Percentiles rank a stretch among this genome's conserved stretches.
Evolutionary conservation across 2,113 vertebrate species (phyloP).

Genomic region (Heloderma charlesbogerti): DNA sequence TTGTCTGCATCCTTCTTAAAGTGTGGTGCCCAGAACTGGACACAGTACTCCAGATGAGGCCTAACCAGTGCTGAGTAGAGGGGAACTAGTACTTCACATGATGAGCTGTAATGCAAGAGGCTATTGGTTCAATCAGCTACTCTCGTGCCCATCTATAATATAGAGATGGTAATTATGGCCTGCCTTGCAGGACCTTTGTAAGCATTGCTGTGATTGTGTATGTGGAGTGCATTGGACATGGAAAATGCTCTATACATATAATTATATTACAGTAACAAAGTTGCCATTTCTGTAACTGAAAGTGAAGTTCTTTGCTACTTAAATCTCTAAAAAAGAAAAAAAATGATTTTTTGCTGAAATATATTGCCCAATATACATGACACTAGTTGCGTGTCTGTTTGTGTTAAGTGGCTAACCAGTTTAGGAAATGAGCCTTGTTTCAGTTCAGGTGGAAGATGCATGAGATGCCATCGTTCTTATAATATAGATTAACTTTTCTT

Average conservation of each 20-base stretch:
- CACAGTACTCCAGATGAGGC: too few species aligned
- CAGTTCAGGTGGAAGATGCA: background rate
- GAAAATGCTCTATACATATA: background rate
- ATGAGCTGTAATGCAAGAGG: background rate
- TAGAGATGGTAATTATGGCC: background rate
- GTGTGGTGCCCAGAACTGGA: too few species aligned
- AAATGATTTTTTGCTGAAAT: background rate
- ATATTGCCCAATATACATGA: background rate
- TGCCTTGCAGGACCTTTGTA: background rate
- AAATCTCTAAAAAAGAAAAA: background rate
- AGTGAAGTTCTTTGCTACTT: background rate
- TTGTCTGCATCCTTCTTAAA: too few species aligned
- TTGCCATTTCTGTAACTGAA: background rate
- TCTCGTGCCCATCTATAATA: background rate
- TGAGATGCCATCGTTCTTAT: background rate
- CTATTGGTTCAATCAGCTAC: slow-evolving; percentile 14
- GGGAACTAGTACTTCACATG: too few species aligned
- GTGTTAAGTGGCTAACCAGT: background rate
- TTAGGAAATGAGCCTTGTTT: background rate
- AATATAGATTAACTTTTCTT: background rate
- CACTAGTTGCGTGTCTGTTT: background rate
- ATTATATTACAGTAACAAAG: background rate
- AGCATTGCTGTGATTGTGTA: background rate
- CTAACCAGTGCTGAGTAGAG: too few species aligned
- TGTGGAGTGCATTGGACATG: background rate